Evolutionary conservation across 2,888 invertebrate species (phyloP).

Genomic region (Liodrosophila aerea): DNA sequence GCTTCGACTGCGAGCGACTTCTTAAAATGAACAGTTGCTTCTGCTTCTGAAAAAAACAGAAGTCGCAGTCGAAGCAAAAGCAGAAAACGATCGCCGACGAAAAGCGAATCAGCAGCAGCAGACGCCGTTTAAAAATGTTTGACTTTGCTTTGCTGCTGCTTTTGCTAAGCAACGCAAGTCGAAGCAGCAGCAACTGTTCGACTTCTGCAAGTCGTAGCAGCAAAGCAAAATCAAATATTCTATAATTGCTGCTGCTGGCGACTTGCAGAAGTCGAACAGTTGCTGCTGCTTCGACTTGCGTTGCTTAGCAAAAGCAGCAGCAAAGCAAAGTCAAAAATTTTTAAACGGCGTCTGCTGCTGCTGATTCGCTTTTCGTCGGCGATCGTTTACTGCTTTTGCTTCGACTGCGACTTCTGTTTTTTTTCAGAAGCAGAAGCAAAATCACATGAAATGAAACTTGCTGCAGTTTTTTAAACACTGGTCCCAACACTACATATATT

Average conservation of each 20-base stretch:
- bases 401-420: not conserved
- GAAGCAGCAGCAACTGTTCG: constrained; percentile 1
- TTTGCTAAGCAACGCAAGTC: no score
- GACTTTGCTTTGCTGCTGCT: not conserved
- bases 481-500: no score
- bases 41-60: not conserved
- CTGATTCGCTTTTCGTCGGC: not conserved
- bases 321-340: not conserved
- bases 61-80: not conserved
- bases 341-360: not conserved
- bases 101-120: not conserved
- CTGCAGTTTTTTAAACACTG: not conserved
- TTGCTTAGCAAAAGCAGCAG: not conserved
- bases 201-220: no score
- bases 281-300: not conserved
- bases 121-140: not conserved
- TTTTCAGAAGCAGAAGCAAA: not conserved
- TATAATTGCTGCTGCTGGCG: not conserved
- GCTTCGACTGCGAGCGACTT: not conserved
- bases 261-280: not conserved
- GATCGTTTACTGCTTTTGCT: no score
- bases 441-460: not conserved
- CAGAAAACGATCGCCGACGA: not conserved
- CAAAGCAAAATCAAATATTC: no score
- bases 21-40: not conserved